These are phyloP conservation scores for Cottoperca gobio DNA, from an alignment of 2,797 vertebrate genomes.

Conservation along the genomic window DNA sequence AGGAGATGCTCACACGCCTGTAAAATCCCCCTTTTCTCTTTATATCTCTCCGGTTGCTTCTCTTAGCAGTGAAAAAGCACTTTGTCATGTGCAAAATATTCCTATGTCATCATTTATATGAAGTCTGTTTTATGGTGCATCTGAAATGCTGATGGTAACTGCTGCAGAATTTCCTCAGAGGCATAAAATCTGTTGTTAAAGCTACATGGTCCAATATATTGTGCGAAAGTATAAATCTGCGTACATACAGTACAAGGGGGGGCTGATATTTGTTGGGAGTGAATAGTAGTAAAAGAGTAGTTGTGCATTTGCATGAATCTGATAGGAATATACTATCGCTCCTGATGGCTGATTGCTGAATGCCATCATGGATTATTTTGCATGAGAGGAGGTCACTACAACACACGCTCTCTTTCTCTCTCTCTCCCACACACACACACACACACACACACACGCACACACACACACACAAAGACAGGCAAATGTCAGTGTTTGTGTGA, in stretches of 20 bases:
- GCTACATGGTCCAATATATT: conserved; percentile 12
- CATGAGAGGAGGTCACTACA: conserved; percentile 7
- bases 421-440: neutral
- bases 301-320: neutral
- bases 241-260: neutral
- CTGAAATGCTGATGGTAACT: conserved; percentile 37
- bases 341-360: conserved; percentile 8
- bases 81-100: conserved; percentile 10
- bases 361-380: conserved; percentile 24
- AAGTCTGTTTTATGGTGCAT: conserved; percentile 19
- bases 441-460: conserved; percentile 10
- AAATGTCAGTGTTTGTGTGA: conserved; percentile 60
- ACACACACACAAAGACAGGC: conserved; percentile 13
- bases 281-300: neutral
- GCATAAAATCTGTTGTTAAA: conserved; percentile 28
- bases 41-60: neutral
- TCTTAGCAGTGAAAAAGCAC: neutral
- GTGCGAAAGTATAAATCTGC: conserved; percentile 16
- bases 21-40: neutral
- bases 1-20: neutral
- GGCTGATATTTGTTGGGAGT: neutral
- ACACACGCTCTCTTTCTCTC: neutral
- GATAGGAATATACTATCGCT: neutral
- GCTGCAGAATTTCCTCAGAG: conserved; percentile 26
- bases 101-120: conserved; percentile 15